Conservation (phyloP, 2,797 vertebrate genomes). For the Spinibarbus caldwelli region DNA sequence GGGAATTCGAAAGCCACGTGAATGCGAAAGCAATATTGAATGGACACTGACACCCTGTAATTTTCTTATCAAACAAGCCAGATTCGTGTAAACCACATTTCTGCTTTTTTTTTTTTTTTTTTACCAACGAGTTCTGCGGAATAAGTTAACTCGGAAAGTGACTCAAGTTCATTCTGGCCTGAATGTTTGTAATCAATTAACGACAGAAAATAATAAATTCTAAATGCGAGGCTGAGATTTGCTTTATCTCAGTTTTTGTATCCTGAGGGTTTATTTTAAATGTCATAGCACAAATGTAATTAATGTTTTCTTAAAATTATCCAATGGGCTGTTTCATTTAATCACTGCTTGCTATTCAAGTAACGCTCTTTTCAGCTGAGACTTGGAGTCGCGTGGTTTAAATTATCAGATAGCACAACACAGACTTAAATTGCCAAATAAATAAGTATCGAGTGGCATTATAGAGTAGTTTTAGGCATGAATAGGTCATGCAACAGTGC, state of each 20-base stretch:
- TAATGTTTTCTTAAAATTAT: slow-evolving; percentile 48
- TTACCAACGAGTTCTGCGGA: slow-evolving; percentile 1
- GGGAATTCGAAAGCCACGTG: background rate
- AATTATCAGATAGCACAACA: background rate
- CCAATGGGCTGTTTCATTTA: slow-evolving; percentile 26
- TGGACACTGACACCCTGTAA: slow-evolving; percentile 67
- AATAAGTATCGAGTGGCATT: background rate
- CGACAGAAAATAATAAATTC: slow-evolving; percentile 46
- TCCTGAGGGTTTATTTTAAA: slow-evolving; percentile 52
- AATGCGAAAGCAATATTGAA: slow-evolving; percentile 60
- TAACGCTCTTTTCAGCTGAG: background rate
- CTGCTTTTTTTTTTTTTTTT: background rate
- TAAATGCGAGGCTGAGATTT: slow-evolving; percentile 42
- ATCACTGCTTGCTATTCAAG: slow-evolving; percentile 5
- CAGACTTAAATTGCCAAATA: background rate
- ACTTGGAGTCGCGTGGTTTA: background rate
- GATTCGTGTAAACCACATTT: background rate
- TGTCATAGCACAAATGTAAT: slow-evolving; percentile 55
- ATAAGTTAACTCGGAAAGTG: slow-evolving; percentile 19
- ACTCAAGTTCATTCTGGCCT: slow-evolving; percentile 35
- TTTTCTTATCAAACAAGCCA: slow-evolving; percentile 57
- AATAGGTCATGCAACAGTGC: slow-evolving; percentile 6
- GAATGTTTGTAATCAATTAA: slow-evolving; percentile 52
- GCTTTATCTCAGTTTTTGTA: slow-evolving; percentile 42
- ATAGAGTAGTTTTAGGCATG: slow-evolving; percentile 5